phyloP scores from a whole-genome alignment of 2,888 invertebrate species.

The Prosapia bicincta region DNA sequence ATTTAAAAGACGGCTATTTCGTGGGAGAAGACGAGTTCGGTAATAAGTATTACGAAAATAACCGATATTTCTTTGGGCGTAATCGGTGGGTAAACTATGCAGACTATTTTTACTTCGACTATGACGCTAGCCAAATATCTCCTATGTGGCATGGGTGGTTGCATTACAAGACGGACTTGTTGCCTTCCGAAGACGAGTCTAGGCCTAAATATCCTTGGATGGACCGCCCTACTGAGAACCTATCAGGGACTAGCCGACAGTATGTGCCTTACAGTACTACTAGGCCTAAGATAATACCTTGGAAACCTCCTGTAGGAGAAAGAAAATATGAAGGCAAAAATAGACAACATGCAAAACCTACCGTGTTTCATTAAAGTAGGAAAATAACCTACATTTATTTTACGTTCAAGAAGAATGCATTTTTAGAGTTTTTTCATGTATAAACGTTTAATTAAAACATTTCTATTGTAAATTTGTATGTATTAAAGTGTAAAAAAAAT shows the following conservation, averaged over 20 bases:
- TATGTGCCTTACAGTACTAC: conserved; percentile 94
- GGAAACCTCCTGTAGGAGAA: conserved; percentile 54
- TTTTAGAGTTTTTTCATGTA: no score
- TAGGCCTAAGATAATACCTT: conserved; percentile 79
- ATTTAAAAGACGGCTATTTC: conserved; percentile 74
- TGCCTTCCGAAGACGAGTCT: conserved; percentile 64
- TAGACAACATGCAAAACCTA: background rate
- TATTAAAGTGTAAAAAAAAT: no score
- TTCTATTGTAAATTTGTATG: no score
- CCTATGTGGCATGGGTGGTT: conserved; percentile 98
- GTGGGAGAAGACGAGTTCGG: conserved; percentile 88
- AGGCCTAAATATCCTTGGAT: conserved; percentile 85
- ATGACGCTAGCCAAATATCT: conserved; percentile 83
- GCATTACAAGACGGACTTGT: conserved; percentile 84
- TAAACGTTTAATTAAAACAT: no score
- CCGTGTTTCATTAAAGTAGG: background rate
- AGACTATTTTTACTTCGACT: conserved; percentile 69
- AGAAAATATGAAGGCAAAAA: background rate
- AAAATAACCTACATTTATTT: no score
- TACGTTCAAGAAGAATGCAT: no score
- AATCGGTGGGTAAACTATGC: conserved; percentile 95
- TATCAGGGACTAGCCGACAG: conserved; percentile 71
- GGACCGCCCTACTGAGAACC: conserved; percentile 76
- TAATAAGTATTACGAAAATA: conserved; percentile 92
- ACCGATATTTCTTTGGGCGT: conserved; percentile 56